Evolutionary conservation across 2,888 invertebrate species (phyloP).

Genomic region (Lycaena phlaeas): DNA sequence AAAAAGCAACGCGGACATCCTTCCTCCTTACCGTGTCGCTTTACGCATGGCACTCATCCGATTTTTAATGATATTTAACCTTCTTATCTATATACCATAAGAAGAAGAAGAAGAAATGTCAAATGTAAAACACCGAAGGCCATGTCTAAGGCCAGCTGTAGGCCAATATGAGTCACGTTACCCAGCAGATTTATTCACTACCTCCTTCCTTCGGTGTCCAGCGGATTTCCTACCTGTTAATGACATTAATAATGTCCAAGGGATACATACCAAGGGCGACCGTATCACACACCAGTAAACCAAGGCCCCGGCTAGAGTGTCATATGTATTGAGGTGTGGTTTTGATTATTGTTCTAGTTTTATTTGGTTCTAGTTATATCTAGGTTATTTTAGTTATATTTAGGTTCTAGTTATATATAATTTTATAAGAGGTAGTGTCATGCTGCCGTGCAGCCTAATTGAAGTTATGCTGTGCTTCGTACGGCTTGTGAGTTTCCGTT

Average conservation of each 20-base stretch:
- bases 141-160: background rate
- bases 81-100: no score
- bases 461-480: no score
- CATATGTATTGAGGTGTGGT: background rate
- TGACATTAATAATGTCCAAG: background rate
- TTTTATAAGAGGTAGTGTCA: no score
- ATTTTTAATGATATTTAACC: no score
- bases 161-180: background rate
- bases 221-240: constrained; percentile 8
- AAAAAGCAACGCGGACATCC: no score
- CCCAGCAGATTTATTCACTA: background rate
- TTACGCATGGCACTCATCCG: no score
- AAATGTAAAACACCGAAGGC: constrained; percentile 1
- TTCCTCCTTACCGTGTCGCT: no score
- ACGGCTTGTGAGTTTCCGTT: no score
- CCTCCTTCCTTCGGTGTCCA: background rate
- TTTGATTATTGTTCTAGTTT: constrained; percentile 2
- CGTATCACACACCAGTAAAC: constrained; percentile 1
- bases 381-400: no score
- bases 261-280: constrained; percentile 1
- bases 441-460: no score
- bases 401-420: no score
- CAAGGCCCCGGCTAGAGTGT: constrained; percentile 5
- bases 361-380: background rate
- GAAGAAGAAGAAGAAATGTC: background rate